Base-by-base conservation (phyloP, 2,113 vertebrate genomes). In the Egretta garzetta region DNA sequence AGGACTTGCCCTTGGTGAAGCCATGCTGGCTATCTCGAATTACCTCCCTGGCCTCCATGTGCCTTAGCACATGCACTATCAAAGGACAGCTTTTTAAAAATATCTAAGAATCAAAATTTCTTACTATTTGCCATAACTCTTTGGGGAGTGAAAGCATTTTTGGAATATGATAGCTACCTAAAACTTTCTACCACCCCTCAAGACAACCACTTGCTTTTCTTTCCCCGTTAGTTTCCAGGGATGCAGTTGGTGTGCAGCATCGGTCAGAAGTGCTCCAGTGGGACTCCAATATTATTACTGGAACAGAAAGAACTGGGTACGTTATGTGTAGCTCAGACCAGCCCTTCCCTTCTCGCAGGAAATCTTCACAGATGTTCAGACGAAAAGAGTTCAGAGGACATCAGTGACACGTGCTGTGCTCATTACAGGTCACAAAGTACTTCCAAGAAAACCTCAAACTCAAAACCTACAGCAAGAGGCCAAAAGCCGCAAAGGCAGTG, bases 391-490 rank as follows among this genome's bases (percentile, higher is more conserved):
- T 62, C 81, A 10, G 3, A 17, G 74, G 47, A 59, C 33, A n/a
- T 1, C 4, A 60, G 8, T 0, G 6, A 6, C 60, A 50, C 0
- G 0, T 13, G 5, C 56, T 11, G 3, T 1, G 1, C 30, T 33
- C 60, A 4, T 1, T 13, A 20, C 12, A 37, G 56, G 16, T 20
- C 56, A 70, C 30, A 68, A 13, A 82, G 12, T 37, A 16, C 59
- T n/a, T 23, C 84, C 50, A 39, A 43, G 88, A 73, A 47, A 8
- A 4, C 15, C 14, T 59, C 24, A 17, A 35, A 43, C 22, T 19
- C 3, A n/a, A 41, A 47, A 50, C 10, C 9, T 30, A 37, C 4
- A 2, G 33, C 60, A 23, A 23, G 66, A 59, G n/a, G 39, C 45
- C n/a, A 59, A 76, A 58, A 37, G 9, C 12, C 9, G 0, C 16